These are phyloP conservation scores for Ciconia stormi DNA, from an alignment of 2,113 vertebrate species.

Conservation along the genomic window DNA sequence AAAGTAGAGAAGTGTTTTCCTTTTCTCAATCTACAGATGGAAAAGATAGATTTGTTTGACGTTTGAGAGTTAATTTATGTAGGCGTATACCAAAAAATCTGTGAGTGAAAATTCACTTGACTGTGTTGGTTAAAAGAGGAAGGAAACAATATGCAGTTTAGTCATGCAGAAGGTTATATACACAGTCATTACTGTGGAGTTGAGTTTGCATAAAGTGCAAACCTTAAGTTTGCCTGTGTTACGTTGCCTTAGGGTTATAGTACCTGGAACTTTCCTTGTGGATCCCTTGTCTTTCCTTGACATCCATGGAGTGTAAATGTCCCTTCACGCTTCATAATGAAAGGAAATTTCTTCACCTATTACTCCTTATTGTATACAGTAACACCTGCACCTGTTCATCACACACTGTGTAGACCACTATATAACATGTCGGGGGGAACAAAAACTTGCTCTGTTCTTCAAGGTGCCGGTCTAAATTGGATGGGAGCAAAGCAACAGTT, in stretches of 20 bases:
- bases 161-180: background rate
- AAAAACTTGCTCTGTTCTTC: background rate
- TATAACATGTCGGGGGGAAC: background rate
- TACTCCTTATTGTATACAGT: background rate
- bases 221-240: rapidly evolving
- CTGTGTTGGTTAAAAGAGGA: background rate
- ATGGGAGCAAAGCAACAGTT: background rate
- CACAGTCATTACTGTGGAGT: background rate
- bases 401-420: background rate
- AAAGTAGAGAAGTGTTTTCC: background rate
- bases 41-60: background rate
- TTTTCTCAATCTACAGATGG: background rate
- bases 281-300: background rate
- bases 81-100: background rate
- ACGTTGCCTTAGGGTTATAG: background rate
- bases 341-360: background rate
- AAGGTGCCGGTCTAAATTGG: background rate
- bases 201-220: background rate
- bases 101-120: background rate
- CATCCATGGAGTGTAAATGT: background rate
- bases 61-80: background rate
- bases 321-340: background rate
- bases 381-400: background rate
- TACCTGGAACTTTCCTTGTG: background rate
- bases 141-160: background rate